A percentile compares a stretch with the other conserved stretches of the same genome.
phyloP scores from a whole-genome alignment of 2,113 vertebrate species.

The Calidris pygmaea region DNA sequence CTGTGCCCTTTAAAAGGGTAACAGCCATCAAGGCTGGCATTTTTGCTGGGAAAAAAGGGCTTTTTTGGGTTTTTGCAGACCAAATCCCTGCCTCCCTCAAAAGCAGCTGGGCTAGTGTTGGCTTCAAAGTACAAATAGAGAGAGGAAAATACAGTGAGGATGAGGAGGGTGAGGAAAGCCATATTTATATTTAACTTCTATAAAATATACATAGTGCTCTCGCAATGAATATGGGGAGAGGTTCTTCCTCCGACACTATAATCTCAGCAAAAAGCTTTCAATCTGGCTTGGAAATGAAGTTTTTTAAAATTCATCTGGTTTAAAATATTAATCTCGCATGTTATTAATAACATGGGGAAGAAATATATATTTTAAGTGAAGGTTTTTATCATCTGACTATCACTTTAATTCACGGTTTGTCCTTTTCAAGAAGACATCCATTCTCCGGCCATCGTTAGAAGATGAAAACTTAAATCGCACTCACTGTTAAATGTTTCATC shows the following conservation, averaged over 20 bases:
- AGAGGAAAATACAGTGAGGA: neutral
- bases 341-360: slow-evolving; percentile 55
- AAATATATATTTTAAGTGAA: slow-evolving; percentile 53
- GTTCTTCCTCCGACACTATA: neutral
- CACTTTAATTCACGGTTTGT: slow-evolving; percentile 60
- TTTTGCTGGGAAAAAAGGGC: neutral
- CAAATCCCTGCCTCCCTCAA: neutral
- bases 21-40: neutral
- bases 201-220: neutral
- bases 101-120: accelerated
- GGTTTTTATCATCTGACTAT: slow-evolving; percentile 50
- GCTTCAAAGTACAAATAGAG: neutral
- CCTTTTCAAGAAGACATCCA: slow-evolving; percentile 56
- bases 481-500: slow-evolving; percentile 41
- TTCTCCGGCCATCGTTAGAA: slow-evolving; percentile 12
- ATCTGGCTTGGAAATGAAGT: neutral
- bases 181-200: neutral
- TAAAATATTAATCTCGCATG: slow-evolving; percentile 66
- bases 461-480: slow-evolving; percentile 38
- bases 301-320: slow-evolving; percentile 23
- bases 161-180: neutral
- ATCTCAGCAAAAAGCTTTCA: neutral
- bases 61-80: neutral
- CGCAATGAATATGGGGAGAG: neutral
- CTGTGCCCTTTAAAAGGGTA: neutral